These are phyloP conservation scores for Dinomys branickii DNA, from an alignment of 2,113 vertebrate genomes.

Conservation along the genomic window DNA sequence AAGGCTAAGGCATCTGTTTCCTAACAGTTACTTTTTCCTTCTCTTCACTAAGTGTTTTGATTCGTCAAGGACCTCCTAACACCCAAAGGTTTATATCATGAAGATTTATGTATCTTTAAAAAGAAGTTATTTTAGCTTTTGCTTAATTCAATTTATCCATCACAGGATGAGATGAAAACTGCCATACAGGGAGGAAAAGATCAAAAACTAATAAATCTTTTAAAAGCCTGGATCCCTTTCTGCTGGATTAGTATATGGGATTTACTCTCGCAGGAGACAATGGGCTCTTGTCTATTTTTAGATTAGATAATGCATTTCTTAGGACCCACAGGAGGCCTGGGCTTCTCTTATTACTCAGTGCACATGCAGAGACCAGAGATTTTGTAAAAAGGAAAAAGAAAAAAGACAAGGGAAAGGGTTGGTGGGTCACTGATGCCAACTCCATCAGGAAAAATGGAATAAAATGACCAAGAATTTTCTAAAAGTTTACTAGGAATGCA, in stretches of 20 bases:
- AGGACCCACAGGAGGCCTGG: slow-evolving; percentile 50
- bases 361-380: slow-evolving; percentile 41
- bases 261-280: slow-evolving; percentile 67
- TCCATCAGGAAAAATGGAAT: slow-evolving; percentile 30
- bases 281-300: slow-evolving; percentile 76
- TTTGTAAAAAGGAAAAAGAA: slow-evolving; percentile 52
- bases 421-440: slow-evolving; percentile 27
- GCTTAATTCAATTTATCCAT: slow-evolving; percentile 45
- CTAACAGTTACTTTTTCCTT: not conserved
- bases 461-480: not conserved
- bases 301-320: slow-evolving; percentile 66
- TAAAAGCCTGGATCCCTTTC: slow-evolving; percentile 70
- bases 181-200: not conserved
- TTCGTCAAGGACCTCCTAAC: slow-evolving; percentile 11
- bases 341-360: slow-evolving; percentile 71
- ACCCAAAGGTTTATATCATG: not conserved
- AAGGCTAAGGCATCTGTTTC: not conserved
- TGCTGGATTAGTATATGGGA: slow-evolving; percentile 27
- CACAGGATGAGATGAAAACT: slow-evolving; percentile 60
- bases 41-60: not conserved
- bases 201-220: slow-evolving; percentile 67
- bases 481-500: not conserved
- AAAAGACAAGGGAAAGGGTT: not conserved
- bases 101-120: slow-evolving; percentile 30
- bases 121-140: slow-evolving; percentile 52